Conservation (phyloP, 2,888 invertebrate species). For the Stenodera caucasica region DNA sequence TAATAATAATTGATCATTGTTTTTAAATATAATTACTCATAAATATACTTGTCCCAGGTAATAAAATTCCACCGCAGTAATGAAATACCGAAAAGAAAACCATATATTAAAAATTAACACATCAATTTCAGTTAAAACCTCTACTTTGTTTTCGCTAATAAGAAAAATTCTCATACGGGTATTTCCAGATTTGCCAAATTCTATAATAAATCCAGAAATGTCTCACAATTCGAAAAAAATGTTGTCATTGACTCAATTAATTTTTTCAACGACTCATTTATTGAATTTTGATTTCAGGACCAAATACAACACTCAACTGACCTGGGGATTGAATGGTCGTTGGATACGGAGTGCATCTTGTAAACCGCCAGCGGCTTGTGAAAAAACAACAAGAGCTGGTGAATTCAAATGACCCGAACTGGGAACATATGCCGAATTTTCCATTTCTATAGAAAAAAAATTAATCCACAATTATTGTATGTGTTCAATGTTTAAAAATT, state of each 20-base stretch:
- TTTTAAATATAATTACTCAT: conserved; percentile 17
- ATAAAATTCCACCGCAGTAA: conserved; percentile 18
- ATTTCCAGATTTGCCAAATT: conserved; percentile 22
- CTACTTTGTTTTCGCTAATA: neutral
- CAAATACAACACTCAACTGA: conserved; percentile 46
- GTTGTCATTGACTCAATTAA: conserved; percentile 50
- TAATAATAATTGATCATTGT: conserved; percentile 25
- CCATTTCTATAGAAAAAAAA: conserved; percentile 59
- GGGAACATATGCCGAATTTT: conserved; percentile 73
- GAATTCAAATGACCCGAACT: conserved; percentile 73
- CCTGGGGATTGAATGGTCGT: conserved; percentile 74
- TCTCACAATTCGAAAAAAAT: conserved; percentile 16
- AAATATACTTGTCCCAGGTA: conserved; percentile 19
- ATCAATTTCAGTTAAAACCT: neutral
- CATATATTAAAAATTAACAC: neutral
- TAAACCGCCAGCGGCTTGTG: conserved; percentile 73
- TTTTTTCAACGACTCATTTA: conserved; percentile 36
- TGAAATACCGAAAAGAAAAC: conserved; percentile 20
- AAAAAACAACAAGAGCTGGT: conserved; percentile 74
- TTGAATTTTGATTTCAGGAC: conserved; percentile 16
- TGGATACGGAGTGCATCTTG: conserved; percentile 75
- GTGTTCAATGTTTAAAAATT: neutral
- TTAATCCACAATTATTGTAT: conserved; percentile 13
- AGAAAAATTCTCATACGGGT: too few relatives aligned
- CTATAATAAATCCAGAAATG: conserved; percentile 17